These are phyloP conservation scores for Drepana falcataria DNA, from an alignment of 2,888 invertebrate species.

Conservation along the genomic window DNA sequence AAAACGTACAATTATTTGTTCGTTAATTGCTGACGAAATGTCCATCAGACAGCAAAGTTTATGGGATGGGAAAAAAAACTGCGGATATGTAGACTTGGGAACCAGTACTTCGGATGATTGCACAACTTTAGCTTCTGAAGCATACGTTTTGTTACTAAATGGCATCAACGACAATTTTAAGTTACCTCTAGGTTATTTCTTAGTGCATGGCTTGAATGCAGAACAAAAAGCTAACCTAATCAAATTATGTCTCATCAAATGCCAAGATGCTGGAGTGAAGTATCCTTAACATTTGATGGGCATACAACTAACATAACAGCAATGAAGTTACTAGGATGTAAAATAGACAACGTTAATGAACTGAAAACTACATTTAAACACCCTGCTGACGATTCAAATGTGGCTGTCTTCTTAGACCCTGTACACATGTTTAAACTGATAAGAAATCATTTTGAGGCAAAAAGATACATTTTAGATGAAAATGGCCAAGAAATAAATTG, in stretches of 20 bases:
- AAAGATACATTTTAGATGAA: conserved; percentile 4
- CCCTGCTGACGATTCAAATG: conserved; percentile 10
- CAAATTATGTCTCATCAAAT: conserved; percentile 9
- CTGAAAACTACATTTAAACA: conserved; percentile 14
- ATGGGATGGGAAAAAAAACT: conserved; percentile 15
- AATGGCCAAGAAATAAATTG: conserved; percentile 6
- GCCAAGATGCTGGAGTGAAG: conserved; percentile 6
- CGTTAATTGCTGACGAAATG: conserved; percentile 12
- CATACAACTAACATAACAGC: conserved; percentile 9
- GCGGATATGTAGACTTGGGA: conserved; percentile 12
- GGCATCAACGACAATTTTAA: conserved; percentile 12
- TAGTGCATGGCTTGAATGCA: conserved; percentile 9
- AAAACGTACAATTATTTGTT: conserved; percentile 1
- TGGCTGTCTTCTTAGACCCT: conserved; percentile 12
- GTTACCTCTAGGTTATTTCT: conserved; percentile 18
- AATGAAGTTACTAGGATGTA: conserved; percentile 9
- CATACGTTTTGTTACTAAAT: conserved; percentile 14
- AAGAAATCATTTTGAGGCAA: conserved; percentile 15
- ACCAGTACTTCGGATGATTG: conserved; percentile 7
- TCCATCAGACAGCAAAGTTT: conserved; percentile 16
- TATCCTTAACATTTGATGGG: conserved; percentile 13
- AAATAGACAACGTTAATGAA: conserved; percentile 1
- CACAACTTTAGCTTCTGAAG: conserved; percentile 13
- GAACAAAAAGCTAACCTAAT: conserved; percentile 10
- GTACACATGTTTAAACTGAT: conserved; percentile 16